Conservation (phyloP, 53 echinoderm and acorn worm species). For the Stichopus horrens region DNA sequence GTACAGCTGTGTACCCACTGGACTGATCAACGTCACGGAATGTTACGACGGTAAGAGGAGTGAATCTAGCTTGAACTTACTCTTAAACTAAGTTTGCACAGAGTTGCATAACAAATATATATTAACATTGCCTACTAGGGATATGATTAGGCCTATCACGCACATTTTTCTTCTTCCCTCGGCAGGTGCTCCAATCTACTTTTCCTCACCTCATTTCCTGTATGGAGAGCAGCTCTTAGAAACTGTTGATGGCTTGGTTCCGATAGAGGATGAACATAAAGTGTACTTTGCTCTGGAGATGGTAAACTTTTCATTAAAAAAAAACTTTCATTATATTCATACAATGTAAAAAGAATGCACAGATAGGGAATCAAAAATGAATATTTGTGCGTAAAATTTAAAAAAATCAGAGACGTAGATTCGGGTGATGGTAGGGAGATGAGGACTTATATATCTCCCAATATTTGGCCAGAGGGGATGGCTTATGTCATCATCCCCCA, state of each 20-base stretch:
- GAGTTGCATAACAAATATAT: too few relatives aligned
- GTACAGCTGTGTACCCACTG: slow-evolving; percentile 61
- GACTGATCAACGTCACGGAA: slow-evolving; percentile 59
- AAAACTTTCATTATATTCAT: too few relatives aligned
- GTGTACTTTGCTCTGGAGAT: slow-evolving; percentile 74
- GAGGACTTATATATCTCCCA: too few relatives aligned
- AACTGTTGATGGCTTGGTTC: slow-evolving; percentile 67
- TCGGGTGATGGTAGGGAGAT: too few relatives aligned
- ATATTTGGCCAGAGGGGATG: too few relatives aligned
- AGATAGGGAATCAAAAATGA: too few relatives aligned
- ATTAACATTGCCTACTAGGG: too few relatives aligned
- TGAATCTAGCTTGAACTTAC: background rate
- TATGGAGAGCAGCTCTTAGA: slow-evolving; percentile 61
- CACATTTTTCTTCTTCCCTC: background rate
- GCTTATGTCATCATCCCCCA: too few relatives aligned
- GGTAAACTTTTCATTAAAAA: slow-evolving; percentile 58
- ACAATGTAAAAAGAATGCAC: too few relatives aligned
- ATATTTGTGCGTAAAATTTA: too few relatives aligned
- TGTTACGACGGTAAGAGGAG: slow-evolving; percentile 42
- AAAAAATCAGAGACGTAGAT: too few relatives aligned
- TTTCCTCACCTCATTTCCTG: slow-evolving; percentile 87
- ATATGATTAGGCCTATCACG: too few relatives aligned
- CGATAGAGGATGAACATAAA: slow-evolving; percentile 63
- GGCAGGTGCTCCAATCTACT: slow-evolving; percentile 74
- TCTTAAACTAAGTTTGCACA: background rate